A percentile compares a stretch with the other conserved stretches of the same genome.
Conservation (phyloP, 2,888 invertebrate species). For the Geophilus truncorum region DNA sequence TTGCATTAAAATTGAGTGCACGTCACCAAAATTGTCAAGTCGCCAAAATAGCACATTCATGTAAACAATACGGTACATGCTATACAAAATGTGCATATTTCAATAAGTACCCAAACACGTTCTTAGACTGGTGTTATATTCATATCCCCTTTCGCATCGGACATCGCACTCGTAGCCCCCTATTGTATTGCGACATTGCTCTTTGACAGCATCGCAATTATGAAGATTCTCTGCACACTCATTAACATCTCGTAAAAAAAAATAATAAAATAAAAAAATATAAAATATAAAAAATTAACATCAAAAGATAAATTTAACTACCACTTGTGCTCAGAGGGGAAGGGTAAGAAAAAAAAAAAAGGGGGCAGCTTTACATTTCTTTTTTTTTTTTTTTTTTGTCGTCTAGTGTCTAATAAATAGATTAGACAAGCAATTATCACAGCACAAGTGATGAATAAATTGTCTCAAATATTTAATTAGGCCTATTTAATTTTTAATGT, state of each 20-base stretch:
- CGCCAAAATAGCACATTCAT: background rate
- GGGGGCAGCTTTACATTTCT: no score
- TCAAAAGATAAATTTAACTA: background rate
- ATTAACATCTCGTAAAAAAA: conserved; percentile 37
- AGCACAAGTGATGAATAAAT: conserved; percentile 3
- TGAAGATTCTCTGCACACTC: conserved; percentile 38
- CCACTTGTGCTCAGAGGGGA: no score
- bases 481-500: background rate
- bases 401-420: no score
- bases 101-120: conserved; percentile 59
- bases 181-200: conserved; percentile 56
- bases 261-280: background rate
- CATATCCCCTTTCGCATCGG: conserved; percentile 57
- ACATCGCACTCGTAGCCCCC: conserved; percentile 55
- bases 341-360: no score
- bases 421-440: background rate
- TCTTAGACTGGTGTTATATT: conserved; percentile 57
- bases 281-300: background rate
- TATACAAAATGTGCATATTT: conserved; percentile 41
- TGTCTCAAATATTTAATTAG: background rate
- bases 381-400: background rate
- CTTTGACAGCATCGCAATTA: conserved; percentile 39
- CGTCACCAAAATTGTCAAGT: no score
- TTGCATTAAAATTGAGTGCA: background rate
- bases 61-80: background rate